These are phyloP conservation scores for Sciurus vulgaris DNA, from an alignment of 2,797 vertebrate species.

Conservation along the genomic window DNA sequence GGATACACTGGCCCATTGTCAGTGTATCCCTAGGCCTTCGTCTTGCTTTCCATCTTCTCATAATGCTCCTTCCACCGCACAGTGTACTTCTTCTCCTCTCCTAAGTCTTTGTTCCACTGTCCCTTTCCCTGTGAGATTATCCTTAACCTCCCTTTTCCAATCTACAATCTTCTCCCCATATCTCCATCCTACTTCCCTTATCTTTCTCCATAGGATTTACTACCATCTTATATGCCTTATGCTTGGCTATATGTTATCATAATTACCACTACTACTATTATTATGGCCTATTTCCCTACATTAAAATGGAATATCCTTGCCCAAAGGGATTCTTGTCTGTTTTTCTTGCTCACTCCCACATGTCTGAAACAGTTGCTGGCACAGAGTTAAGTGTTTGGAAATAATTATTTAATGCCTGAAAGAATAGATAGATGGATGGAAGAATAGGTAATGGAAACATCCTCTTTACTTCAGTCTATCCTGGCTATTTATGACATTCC, in stretches of 20 bases:
- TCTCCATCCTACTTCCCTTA: neutral
- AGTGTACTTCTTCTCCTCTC: accelerated
- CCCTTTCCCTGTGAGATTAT: neutral
- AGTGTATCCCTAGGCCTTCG: neutral
- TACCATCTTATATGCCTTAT: accelerated
- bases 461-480: neutral
- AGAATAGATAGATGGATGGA: neutral
- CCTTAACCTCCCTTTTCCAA: neutral
- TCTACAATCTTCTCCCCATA: neutral
- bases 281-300: neutral
- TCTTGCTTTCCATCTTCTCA: neutral
- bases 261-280: neutral
- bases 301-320: neutral
- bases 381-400: neutral
- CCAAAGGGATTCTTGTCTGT: neutral
- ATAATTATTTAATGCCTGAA: neutral
- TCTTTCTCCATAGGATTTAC: neutral
- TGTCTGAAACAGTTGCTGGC: neutral
- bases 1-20: neutral
- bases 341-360: neutral
- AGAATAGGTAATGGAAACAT: neutral
- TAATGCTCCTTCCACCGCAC: accelerated
- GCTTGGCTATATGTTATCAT: neutral
- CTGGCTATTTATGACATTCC: neutral
- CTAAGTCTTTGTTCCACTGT: neutral